These are phyloP conservation scores for Pomatostomus ruficeps DNA, from an alignment of 2,113 vertebrate genomes.

Conservation along the genomic window DNA sequence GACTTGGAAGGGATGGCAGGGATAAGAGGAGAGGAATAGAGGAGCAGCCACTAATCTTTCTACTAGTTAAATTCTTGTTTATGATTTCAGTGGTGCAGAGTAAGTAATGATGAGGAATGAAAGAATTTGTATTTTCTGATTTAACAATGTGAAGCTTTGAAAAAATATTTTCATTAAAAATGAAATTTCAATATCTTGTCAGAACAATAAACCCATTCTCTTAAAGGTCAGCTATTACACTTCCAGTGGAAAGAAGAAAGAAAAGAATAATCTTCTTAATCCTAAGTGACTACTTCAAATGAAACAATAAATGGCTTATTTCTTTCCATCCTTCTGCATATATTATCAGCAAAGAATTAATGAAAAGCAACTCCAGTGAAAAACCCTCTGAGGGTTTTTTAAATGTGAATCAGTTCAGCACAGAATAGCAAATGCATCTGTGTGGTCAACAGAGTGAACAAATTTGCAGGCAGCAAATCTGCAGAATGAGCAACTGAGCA, in stretches of 20 bases:
- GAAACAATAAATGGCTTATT: conserved; percentile 15
- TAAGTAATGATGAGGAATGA: neutral
- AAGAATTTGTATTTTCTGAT: neutral
- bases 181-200: neutral
- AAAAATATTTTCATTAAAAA: neutral
- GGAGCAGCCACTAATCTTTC: neutral
- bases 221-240: neutral
- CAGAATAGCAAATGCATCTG: neutral
- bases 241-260: neutral
- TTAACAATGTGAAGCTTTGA: neutral
- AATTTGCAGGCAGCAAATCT: neutral
- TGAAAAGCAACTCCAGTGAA: neutral
- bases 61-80: neutral
- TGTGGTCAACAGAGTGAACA: neutral
- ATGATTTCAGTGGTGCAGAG: neutral
- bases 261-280: neutral
- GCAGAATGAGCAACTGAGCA: neutral
- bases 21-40: neutral
- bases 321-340: neutral
- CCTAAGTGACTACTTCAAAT: conserved; percentile 1
- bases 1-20: fast-evolving
- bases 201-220: neutral
- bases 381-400: neutral
- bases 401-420: neutral
- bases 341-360: conserved; percentile 7